These are phyloP conservation scores for Bombus terrestris DNA, from an alignment of 1,140 invertebrate species.

Conservation along the genomic window DNA sequence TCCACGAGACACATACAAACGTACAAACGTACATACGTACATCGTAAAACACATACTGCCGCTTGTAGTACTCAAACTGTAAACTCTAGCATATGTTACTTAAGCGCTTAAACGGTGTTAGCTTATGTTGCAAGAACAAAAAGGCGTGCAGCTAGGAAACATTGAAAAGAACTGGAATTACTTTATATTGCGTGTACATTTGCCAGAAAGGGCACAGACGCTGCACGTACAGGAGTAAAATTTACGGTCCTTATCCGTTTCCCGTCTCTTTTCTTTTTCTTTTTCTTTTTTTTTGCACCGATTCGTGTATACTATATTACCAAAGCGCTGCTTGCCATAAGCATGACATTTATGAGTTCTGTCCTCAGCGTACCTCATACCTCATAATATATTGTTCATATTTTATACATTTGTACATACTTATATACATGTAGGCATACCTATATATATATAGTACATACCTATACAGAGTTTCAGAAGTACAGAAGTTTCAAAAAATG, in stretches of 20 bases:
- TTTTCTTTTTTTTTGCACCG: neutral
- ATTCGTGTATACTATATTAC: neutral
- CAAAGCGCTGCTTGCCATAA: neutral
- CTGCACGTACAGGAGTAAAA: neutral
- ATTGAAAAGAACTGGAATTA: slow-evolving; percentile 34
- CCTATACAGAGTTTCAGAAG: too few relatives aligned
- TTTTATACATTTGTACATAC: neutral
- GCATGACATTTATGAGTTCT: neutral
- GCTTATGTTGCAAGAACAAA: slow-evolving; percentile 14
- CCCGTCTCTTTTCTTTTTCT: neutral
- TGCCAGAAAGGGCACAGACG: neutral
- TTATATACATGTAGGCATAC: too few relatives aligned
- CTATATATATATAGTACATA: too few relatives aligned
- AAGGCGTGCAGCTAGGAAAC: slow-evolving; percentile 1
- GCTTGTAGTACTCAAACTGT: neutral
- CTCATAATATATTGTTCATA: neutral
- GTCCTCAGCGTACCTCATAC: neutral
- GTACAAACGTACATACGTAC: too few relatives aligned
- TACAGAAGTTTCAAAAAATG: neutral
- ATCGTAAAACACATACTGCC: neutral
- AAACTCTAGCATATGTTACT: slow-evolving; percentile 29
- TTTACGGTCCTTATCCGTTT: neutral
- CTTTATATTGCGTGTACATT: slow-evolving; percentile 6
- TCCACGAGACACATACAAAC: neutral
- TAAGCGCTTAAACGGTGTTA: slow-evolving; percentile 4